A percentile compares a stretch with the other conserved stretches of the same genome.
These are phyloP conservation scores for Ctenodactylus gundi DNA, from an alignment of 2,113 vertebrate genomes.

Conservation along the genomic window DNA sequence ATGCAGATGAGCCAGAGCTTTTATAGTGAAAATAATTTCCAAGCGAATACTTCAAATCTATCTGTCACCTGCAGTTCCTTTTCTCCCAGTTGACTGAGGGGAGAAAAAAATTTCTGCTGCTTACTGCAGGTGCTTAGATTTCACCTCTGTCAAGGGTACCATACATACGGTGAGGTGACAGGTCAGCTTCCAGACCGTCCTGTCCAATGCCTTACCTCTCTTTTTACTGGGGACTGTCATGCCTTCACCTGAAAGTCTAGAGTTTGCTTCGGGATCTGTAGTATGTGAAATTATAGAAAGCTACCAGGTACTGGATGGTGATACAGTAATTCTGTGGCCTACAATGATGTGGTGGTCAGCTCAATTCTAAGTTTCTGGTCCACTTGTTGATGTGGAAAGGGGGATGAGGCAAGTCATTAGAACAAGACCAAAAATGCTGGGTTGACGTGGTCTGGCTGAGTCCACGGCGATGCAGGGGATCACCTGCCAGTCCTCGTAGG, in stretches of 20 bases:
- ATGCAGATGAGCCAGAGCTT: slow-evolving; percentile 42
- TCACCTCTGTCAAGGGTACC: background rate
- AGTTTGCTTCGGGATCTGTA: background rate
- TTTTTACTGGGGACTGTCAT: background rate
- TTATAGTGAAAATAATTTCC: slow-evolving; percentile 28
- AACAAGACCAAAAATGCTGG: background rate
- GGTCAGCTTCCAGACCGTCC: background rate
- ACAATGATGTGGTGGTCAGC: rapidly evolving
- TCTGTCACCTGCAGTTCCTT: background rate
- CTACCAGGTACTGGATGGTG: too few relatives aligned
- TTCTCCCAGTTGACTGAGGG: background rate
- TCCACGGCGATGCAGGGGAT: background rate
- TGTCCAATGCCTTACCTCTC: background rate
- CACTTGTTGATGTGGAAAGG: background rate
- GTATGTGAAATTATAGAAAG: background rate
- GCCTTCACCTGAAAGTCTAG: background rate
- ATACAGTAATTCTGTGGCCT: background rate
- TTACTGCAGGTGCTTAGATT: background rate
- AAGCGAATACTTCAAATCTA: background rate
- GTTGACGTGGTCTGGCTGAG: background rate
- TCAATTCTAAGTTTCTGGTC: background rate
- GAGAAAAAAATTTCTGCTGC: rapidly evolving
- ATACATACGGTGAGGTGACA: background rate
- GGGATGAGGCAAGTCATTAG: background rate
- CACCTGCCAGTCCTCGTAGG: background rate